These are phyloP conservation scores for Ageneiosus marmoratus DNA, from an alignment of 2,113 vertebrate genomes.

Conservation along the genomic window DNA sequence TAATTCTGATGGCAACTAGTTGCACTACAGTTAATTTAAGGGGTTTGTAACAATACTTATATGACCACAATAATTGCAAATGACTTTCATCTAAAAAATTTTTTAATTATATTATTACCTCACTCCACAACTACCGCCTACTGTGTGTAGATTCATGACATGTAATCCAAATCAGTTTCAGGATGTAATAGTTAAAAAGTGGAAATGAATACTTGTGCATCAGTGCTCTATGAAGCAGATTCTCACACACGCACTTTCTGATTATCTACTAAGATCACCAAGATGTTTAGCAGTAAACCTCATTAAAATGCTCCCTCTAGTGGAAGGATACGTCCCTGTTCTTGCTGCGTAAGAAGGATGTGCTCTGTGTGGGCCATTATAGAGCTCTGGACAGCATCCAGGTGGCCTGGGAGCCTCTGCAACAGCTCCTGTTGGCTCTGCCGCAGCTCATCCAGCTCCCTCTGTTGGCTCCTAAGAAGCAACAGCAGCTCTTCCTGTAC, in stretches of 20 bases:
- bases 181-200: not conserved
- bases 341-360: slow-evolving; percentile 82
- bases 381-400: slow-evolving; percentile 85
- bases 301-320: slow-evolving; percentile 9
- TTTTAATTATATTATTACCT: not conserved
- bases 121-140: not conserved
- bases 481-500: slow-evolving; percentile 85
- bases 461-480: slow-evolving; percentile 88
- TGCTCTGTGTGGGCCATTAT: slow-evolving; percentile 86
- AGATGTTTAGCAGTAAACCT: not conserved
- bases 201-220: not conserved
- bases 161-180: not conserved
- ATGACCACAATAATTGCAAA: not conserved
- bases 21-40: not conserved
- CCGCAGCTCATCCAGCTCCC: slow-evolving; percentile 83
- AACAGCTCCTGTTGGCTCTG: slow-evolving; percentile 82
- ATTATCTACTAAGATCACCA: not conserved
- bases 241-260: not conserved
- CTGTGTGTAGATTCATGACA: not conserved
- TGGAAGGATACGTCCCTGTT: slow-evolving; percentile 94
- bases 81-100: not conserved
- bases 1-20: not conserved
- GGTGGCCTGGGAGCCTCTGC: slow-evolving; percentile 79
- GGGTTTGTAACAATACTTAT: not conserved
- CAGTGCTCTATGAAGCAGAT: not conserved